Percentiles rank a stretch among this genome's conserved stretches.
These are phyloP conservation scores for Microtus richardsoni DNA, from an alignment of 2,113 vertebrate species.

Conservation along the genomic window DNA sequence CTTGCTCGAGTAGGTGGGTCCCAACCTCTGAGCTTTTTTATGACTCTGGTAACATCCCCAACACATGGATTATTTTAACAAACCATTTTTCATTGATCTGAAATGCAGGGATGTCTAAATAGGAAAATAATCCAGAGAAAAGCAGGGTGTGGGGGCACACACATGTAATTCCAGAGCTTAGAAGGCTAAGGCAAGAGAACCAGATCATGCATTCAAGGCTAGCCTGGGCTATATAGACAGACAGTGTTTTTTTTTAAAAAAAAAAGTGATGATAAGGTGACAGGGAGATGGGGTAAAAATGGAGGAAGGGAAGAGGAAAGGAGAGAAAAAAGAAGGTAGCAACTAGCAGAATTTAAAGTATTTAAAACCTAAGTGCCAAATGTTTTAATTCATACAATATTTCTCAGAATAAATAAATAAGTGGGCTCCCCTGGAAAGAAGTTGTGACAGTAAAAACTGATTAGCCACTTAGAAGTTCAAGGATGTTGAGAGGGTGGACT, in stretches of 20 bases:
- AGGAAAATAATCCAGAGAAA: not conserved
- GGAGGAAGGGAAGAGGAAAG: too few species aligned
- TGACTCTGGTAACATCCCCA: not conserved
- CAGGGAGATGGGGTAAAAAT: accelerated
- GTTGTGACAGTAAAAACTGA: not conserved
- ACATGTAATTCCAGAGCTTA: not conserved
- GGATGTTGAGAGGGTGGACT: too few species aligned
- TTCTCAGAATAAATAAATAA: not conserved
- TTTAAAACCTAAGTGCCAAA: not conserved
- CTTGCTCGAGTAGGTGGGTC: too few species aligned
- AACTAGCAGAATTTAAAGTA: not conserved
- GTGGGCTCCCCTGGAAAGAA: not conserved
- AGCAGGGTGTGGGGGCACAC: too few species aligned
- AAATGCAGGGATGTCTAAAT: conserved; percentile 19
- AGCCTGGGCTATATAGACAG: not conserved
- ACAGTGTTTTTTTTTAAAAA: not conserved
- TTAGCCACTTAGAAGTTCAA: not conserved
- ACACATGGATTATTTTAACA: not conserved
- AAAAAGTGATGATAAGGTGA: not conserved
- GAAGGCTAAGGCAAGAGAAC: not conserved
- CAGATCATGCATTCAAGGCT: not conserved
- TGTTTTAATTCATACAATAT: not conserved
- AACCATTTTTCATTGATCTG: not conserved
- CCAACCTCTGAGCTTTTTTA: not conserved
- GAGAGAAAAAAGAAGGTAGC: not conserved